phyloP scores from a whole-genome alignment of 1,140 invertebrate genomes.

The Platyura marginata region DNA sequence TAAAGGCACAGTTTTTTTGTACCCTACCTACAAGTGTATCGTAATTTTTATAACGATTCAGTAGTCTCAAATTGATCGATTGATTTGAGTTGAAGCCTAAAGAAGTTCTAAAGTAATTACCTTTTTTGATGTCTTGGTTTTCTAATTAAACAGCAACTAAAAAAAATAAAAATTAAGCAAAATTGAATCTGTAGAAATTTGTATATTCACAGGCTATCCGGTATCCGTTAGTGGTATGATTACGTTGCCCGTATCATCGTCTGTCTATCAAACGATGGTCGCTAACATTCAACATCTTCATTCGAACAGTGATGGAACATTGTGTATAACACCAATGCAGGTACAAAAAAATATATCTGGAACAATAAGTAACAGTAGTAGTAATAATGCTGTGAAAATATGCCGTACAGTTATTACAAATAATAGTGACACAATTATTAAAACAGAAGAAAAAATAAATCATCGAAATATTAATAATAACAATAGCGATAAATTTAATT shows the following conservation, averaged over 20 bases:
- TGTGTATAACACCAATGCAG: constrained; percentile 67
- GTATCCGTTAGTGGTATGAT: constrained; percentile 86
- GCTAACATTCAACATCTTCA: constrained; percentile 73
- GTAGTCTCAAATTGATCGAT: too few species aligned
- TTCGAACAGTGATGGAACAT: constrained; percentile 51
- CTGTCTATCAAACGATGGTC: constrained; percentile 93
- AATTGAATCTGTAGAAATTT: too few species aligned
- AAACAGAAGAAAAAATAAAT: not conserved
- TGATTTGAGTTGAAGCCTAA: too few species aligned
- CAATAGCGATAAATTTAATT: not conserved
- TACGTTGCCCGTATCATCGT: constrained; percentile 82
- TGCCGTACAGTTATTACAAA: too few species aligned
- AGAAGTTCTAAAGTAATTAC: too few species aligned
- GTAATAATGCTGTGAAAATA: not conserved
- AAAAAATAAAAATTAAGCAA: too few species aligned
- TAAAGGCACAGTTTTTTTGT: too few species aligned
- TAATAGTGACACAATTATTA: not conserved
- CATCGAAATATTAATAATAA: not conserved
- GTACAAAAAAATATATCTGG: constrained; percentile 30
- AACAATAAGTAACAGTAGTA: constrained; percentile 5
- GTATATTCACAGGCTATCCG: constrained; percentile 57
- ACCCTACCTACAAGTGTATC: too few species aligned
- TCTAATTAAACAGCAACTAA: too few species aligned
- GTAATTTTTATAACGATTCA: too few species aligned
- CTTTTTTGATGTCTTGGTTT: too few species aligned